Evolutionary conservation across 1,140 invertebrate species (phyloP).

Genomic region (Drosophila parabipectinata): DNA sequence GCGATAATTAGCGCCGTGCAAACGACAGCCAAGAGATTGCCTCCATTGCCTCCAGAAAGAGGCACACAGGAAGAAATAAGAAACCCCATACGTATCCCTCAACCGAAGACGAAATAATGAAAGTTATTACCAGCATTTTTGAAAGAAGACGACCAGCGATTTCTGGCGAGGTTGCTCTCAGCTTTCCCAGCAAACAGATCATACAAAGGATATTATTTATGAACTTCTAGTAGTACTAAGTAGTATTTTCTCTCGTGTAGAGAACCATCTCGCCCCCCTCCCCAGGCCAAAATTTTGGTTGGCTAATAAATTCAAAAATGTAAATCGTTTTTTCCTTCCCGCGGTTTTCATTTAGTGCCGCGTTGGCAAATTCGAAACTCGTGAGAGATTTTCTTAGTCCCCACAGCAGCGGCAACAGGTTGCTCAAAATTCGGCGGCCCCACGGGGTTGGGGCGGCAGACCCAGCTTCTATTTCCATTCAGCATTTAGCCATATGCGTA

Average conservation of each 20-base stretch:
- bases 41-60: slow-evolving; percentile 20
- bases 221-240: no score
- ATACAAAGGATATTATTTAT: no score
- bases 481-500: slow-evolving; percentile 56
- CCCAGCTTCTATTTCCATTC: slow-evolving; percentile 62
- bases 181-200: no score
- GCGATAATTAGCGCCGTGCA: slow-evolving; percentile 83
- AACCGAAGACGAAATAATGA: slow-evolving; percentile 12
- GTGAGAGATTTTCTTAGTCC: slow-evolving; percentile 72
- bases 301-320: slow-evolving; percentile 81
- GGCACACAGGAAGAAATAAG: slow-evolving; percentile 22
- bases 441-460: slow-evolving; percentile 11
- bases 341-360: slow-evolving; percentile 41
- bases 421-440: slow-evolving; percentile 3
- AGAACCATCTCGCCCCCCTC: background rate
- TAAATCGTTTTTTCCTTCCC: slow-evolving; percentile 64
- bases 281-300: slow-evolving; percentile 41
- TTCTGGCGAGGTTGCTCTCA: no score
- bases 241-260: slow-evolving; percentile 11
- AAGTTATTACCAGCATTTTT: background rate
- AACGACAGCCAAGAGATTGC: slow-evolving; percentile 77
- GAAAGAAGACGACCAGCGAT: background rate
- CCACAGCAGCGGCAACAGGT: slow-evolving; percentile 45
- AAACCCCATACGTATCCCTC: background rate
- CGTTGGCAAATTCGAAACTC: slow-evolving; percentile 76